Evolutionary conservation across 2,797 vertebrate species (phyloP), one percentile per base, ranked within the genome.

Genomic region (Emys orbicularis): DNA sequence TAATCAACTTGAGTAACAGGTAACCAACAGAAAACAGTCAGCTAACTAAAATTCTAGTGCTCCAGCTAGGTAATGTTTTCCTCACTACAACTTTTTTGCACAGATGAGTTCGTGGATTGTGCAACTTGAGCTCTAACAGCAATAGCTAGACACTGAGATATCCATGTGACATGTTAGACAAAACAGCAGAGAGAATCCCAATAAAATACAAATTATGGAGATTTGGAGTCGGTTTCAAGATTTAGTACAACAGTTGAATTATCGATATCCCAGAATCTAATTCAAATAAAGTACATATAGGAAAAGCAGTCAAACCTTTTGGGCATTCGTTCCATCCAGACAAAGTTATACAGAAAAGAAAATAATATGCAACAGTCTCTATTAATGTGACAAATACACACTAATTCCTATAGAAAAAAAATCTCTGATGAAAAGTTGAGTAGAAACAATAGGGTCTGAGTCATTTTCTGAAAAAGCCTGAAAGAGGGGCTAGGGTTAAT

Each of bases 351-450:
- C 6, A 61, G 19, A 47, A 1, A 77, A 41, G 1, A 86, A 54
- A 50, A 0, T 56, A 59, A 84, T 49, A 74, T 2, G 7, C 25
- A n/a, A 86, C 3, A 37, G 1, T 52, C 4, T 5, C 19, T 25
- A 41, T 41, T 72, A 12, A 72, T 72, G 68, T 72, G 68, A 41
- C 15, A 72, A 41, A 81, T 85, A 56, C 81, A 3, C 50, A 83
- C 1, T 1, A 6, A 1, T 4, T 81, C 18, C 4, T 29, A 81
- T 1, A 86, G 19, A 19, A 79, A 84, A 79, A 79, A 83, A 89
- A 79, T 59, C 79, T 7, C 3, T 59, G 4, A 29, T 8, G 59
- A 84, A 52, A 82, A 76, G 0, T 0, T 2, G 0, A 5, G 7
- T 8, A 79, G 7, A 10, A 84, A 19, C 79, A n/a, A 8, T 41